Evolutionary conservation across 2,113 vertebrate species (phyloP), one percentile per base, ranked within the genome.

Genomic region (Gallinago jamesoni): DNA sequence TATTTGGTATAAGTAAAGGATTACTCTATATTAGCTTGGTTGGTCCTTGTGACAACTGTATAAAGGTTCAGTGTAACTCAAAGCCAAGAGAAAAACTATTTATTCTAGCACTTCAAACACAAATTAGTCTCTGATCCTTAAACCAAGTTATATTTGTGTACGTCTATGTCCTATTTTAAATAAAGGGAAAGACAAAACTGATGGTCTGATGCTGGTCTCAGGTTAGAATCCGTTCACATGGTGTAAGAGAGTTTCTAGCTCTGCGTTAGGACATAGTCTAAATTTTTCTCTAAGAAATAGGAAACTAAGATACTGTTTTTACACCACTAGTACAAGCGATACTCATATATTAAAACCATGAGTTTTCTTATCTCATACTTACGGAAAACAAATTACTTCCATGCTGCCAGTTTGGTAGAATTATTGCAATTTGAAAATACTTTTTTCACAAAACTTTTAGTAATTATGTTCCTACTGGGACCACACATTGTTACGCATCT

Each of bases 1-100:
- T 79, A 55, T n/a, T 76, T 84, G 25, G 28, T 56, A 20, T 66
- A 86, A 95, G 53, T 28, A 37, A 35, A 76, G 57, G 37, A 91
- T 94, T 80, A 78, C n/a, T 94, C 90, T 75, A 59, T 63, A 74
- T 90, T 84, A 74, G 45, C 37, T 84, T 91, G 60, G 90, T 81
- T 84, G 69, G 82, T 84, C 39, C 86, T 75, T 72, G 33, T 92
- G 85, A 90, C 73, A 88, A 91, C 33, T 57, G 53, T 64, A 10
- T 84, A 84, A 75, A 43, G 27, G 56, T 33, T 83, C 80, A 62
- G 43, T 53, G 70, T 70, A 94, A 87, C 47, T 95, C 79, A 79
- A 93, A 84, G 41, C 21, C 67, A 81, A 93, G 25, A 63, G 66
- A 64, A 90, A 82, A 86, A 39, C 43, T 47, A 50, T 74, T 84